Evolutionary conservation across 2,797 vertebrate genomes (phyloP).

Genomic region (Steatocranus sp.): DNA sequence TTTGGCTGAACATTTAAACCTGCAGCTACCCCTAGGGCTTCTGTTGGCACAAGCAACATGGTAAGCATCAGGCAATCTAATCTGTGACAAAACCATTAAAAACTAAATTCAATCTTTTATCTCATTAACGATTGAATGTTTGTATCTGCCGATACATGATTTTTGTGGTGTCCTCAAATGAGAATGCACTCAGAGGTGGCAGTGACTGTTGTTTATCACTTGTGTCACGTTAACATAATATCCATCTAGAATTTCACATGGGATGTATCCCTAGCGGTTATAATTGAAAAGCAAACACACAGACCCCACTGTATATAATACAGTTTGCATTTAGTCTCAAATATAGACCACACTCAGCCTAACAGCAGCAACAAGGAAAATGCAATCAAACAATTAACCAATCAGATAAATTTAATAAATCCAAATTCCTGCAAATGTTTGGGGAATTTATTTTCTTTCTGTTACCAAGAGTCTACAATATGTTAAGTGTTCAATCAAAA

Average conservation of each 20-base stretch:
- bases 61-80: neutral
- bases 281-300: neutral
- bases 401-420: neutral
- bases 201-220: neutral
- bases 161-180: neutral
- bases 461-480: neutral
- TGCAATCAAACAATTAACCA: neutral
- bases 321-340: neutral
- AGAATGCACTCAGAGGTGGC: neutral
- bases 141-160: neutral
- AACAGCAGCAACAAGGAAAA: neutral
- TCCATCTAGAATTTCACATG: neutral
- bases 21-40: neutral
- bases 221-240: neutral
- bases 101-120: neutral
- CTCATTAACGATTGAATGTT: neutral
- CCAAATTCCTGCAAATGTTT: rapidly evolving
- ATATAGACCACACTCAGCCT: neutral
- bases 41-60: neutral
- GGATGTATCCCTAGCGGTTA: neutral
- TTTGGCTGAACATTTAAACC: conserved; percentile 23
- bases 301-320: neutral
- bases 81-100: neutral
- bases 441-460: neutral
- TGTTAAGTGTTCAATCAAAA: conserved; percentile 15